Evolutionary conservation across 2,888 invertebrate species (phyloP).

Genomic region (Amaurobius ferox): DNA sequence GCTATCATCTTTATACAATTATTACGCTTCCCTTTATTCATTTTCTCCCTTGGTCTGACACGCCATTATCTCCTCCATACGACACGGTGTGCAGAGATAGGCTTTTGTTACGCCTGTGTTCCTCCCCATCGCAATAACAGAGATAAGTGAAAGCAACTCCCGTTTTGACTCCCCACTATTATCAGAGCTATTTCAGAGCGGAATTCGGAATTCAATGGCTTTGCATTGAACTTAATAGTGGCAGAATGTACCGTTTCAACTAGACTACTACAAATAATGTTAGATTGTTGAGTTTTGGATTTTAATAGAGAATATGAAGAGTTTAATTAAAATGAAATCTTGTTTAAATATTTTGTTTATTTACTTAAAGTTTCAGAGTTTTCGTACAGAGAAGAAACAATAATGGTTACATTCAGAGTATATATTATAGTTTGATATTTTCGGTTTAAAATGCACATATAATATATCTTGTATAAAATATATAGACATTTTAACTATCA

Average conservation of each 20-base stretch:
- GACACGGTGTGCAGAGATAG: conserved; percentile 59
- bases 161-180: conserved; percentile 28
- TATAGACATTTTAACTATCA: no score
- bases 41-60: conserved; percentile 29
- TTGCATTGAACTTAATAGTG: conserved; percentile 64
- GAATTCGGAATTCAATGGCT: conserved; percentile 52
- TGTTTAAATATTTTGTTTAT: no score
- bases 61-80: conserved; percentile 45
- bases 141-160: conserved; percentile 63
- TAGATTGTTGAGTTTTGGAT: no score
- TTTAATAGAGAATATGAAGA: no score
- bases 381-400: no score
- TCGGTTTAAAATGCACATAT: no score
- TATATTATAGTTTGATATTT: no score
- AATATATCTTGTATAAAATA: no score
- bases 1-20: conserved; percentile 65
- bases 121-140: conserved; percentile 50
- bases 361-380: no score
- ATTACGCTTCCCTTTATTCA: conserved; percentile 54
- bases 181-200: conserved; percentile 37
- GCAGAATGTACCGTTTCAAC: conserved; percentile 37
- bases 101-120: conserved; percentile 62
- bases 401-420: no score
- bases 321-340: no score
- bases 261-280: background rate